Evolutionary conservation across 1,140 invertebrate species (phyloP).

Genomic region (Latrodectus geometricus): DNA sequence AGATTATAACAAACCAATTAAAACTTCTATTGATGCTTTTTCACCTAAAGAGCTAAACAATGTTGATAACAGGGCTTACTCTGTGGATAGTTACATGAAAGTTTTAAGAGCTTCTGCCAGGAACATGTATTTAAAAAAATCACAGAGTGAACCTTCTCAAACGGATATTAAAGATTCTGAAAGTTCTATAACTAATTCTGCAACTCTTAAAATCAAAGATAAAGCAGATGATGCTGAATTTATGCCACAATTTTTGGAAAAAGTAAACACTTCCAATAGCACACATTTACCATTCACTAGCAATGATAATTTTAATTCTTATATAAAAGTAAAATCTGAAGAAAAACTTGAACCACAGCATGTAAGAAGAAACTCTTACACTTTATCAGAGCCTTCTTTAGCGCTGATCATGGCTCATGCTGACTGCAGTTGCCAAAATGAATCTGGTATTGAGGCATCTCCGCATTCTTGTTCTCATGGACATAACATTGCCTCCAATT

Average conservation of each 20-base stretch:
- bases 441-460: background rate
- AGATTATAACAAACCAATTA: background rate
- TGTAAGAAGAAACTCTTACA: conserved; percentile 46
- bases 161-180: background rate
- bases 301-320: background rate
- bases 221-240: too few species aligned
- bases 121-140: conserved; percentile 28
- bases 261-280: too few species aligned
- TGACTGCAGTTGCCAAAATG: conserved; percentile 17
- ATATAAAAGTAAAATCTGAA: background rate
- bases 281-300: too few species aligned
- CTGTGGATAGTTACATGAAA: conserved; percentile 49
- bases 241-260: too few species aligned
- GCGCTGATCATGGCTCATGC: conserved; percentile 45
- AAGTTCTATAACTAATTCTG: background rate
- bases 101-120: conserved; percentile 11
- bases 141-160: conserved; percentile 38
- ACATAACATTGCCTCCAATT: background rate
- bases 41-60: background rate
- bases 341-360: background rate
- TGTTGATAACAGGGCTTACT: conserved; percentile 19
- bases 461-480: conserved; percentile 25
- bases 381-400: conserved; percentile 24
- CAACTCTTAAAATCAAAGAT: background rate
- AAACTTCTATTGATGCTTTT: background rate